Evolutionary conservation across 2,797 vertebrate genomes (phyloP), one percentile per base, ranked within the genome.

Genomic region (Schizothorax lantsangensis): DNA sequence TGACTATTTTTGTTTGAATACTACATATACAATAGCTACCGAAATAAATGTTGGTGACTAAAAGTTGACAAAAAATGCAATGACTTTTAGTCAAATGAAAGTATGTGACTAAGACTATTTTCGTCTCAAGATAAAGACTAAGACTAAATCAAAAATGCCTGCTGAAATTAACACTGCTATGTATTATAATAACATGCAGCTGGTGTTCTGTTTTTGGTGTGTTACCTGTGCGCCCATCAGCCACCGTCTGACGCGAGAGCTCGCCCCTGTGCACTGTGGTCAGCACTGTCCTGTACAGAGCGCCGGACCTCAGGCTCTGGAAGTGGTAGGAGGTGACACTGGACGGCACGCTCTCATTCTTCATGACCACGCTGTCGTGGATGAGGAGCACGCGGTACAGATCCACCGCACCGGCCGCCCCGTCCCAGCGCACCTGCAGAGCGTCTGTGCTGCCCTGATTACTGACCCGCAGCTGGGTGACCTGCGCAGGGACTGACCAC

Each of bases 311-410:
- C 88, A 99, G 94, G 0, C 90, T 80, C 10, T 92, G 94, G 93
- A 99, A 99, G 86, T 90, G 91, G 30, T 96, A 94, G 89, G 89
- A 89, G 79, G 91, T 95, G 86, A 93, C 90, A 52, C 95, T 91
- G 45, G 95, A 95, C 9, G 93, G 87, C 75, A 98, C 95, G 12
- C 96, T 99, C 87, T 98, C 95, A 23, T 99, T 99, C 95, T 97
- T 98, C 91, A 99, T 98, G 88, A 99, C 94, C 66, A 97, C 96
- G 54, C 97, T 98, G 92, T 98, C 96, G 0, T 96, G 95, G 91
- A 99, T 96, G 90, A 99, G 95, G 78, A 98, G 93, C 77, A 99
- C 94, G 26, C 96, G 95, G 90, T 98, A 98, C 1, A 94, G 95
- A 62, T 98, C 97, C 79, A 95, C 88, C 6, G 96, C 94, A 40